Base-by-base conservation (phyloP, 2,797 vertebrate species). In the Garrulus glandarius region DNA sequence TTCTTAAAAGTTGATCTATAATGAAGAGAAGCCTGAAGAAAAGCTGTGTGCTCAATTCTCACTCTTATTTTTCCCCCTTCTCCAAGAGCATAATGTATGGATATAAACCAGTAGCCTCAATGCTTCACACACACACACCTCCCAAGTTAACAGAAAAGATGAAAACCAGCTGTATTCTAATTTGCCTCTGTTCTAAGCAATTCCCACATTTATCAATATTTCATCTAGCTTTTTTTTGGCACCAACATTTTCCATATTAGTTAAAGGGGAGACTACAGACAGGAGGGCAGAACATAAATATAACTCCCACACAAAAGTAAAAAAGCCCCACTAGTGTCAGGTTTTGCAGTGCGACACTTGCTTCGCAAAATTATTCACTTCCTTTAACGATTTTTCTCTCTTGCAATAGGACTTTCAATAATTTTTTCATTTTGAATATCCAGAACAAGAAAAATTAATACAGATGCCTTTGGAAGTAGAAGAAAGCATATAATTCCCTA, bases 201-300 rank as follows among this genome's bases (percentile, higher is more conserved):
- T 96, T 96, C 94, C 89, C 95, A 96, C 95, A 96, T 94, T 93
- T 82, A 96, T 97, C 96, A 96, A 71, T 93, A 95, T 78, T 96
- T 96, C 87, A 92, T 92, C 57, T 76, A 91, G 79, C 37, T 69
- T 57, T 92, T 82, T 85, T 95, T 92, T 93, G 87, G 94, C 91
- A 94, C 41, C 39, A 87, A 24, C 29, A 63, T 81, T 94, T 96
- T 93, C 84, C 82, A 86, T 52, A 88, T 72, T 75, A 88, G 34
- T 94, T 78, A 65, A 43, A 79, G 7, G 17, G 18, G n/a, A 68
- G 43, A 69, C 55, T 78, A 65, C 55, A 47, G 55, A 82, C 70
- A 47, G 64, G 61, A 93, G 64, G 34, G 15, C 18, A 68, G 7
- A 65, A 71, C 41, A 60, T 57, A 92, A 91, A 91, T 78, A 63